Base-by-base conservation (phyloP, 1,140 invertebrate species). In the Aphis craccivora region DNA sequence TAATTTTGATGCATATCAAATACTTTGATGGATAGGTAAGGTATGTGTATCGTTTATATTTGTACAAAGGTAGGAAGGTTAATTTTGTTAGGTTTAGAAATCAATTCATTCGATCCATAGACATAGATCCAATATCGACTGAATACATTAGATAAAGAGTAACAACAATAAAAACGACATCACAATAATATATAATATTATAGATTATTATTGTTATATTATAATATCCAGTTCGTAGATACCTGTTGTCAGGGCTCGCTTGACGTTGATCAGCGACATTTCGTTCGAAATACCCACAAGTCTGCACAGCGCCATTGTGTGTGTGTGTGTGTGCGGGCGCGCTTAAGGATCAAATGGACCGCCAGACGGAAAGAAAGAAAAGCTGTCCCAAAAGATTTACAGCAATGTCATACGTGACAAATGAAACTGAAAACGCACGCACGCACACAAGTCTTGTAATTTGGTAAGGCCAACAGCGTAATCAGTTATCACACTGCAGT, bases 231-330 rank as follows among this genome's bases (percentile, higher is more conserved):
- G 14, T 86, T 18, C 40, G 45, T 43, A 30, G 5, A 30, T 93
- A 93, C 91, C 91, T 84, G 91, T 93, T 35, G 81, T 86, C 48
- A 93, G 81, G 3, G 91, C 91, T 37, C 91, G 91, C 11, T 86
- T 93, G 76, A 93, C 84, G 48, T 93, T 93, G 81, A 37, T 84
- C 76, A 93, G 14, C 35, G 91, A 93, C 91, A 93, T 93, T 84
- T 93, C 91, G 48, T 93, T 93, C 5, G 91, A 93, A 86, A 93
- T 93, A 14, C 91, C 91, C 43, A 93, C 81, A 8, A 93, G 91
- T 86, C 91, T 93, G n/a, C 81, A 93, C 91, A 93, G 55, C 91
- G 91, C 76, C 91, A 93, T 93, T 14, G 30, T 51, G 90, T 23
- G 11, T 55, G 37, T 35, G 9, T 40, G 37, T 53, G 87, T 53